phyloP scores from a whole-genome alignment of 2,888 invertebrate species.

The Danaus chrysippus region DNA sequence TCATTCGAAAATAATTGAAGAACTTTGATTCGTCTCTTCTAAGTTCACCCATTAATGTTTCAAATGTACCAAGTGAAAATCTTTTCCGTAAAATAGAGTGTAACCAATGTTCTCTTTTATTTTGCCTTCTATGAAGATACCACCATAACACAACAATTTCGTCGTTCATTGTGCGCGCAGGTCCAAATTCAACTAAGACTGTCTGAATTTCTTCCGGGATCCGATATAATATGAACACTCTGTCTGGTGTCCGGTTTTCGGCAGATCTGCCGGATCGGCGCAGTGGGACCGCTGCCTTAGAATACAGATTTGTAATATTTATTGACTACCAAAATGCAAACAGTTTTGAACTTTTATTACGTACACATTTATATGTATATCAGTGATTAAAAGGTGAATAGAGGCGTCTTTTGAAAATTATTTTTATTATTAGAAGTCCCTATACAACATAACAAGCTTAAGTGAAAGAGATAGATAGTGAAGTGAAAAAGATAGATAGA shows the following conservation, averaged over 20 bases:
- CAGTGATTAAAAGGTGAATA: no score
- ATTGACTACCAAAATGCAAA: no score
- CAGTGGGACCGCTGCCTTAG: constrained; percentile 19
- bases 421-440: no score
- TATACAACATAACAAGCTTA: no score
- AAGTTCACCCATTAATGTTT: constrained; percentile 36
- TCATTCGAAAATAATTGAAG: constrained; percentile 33
- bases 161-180: constrained; percentile 22
- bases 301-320: no score
- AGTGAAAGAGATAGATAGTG: no score
- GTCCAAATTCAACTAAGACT: constrained; percentile 33
- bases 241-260: constrained; percentile 37
- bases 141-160: constrained; percentile 26
- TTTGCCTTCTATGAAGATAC: constrained; percentile 31
- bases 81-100: constrained; percentile 34
- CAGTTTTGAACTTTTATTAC: no score
- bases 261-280: constrained; percentile 34
- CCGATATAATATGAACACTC: constrained; percentile 36
- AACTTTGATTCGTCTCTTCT: constrained; percentile 35
- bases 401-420: no score
- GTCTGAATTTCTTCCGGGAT: constrained; percentile 28
- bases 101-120: constrained; percentile 27
- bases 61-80: constrained; percentile 36
- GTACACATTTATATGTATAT: no score
- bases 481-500: no score